Conservation (phyloP, 2,797 vertebrate species). For the Hafferia zeledoni region DNA sequence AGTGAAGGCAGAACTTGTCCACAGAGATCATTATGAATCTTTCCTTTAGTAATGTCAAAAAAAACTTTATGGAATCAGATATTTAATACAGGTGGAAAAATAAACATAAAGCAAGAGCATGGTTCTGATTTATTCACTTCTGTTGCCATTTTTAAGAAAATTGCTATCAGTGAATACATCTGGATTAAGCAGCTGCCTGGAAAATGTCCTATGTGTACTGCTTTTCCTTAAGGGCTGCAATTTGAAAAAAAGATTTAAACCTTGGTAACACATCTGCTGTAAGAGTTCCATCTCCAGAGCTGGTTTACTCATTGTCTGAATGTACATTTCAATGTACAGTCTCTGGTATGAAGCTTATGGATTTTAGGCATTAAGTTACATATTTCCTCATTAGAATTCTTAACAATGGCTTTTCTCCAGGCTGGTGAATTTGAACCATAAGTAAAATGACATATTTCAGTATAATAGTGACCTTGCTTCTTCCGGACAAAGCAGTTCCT, state of each 20-base stretch:
- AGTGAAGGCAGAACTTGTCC: not conserved
- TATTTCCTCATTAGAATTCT: not conserved
- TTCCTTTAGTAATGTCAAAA: not conserved
- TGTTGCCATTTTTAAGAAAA: not conserved
- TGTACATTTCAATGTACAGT: not conserved
- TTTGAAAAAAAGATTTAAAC: not conserved
- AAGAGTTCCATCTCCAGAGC: not conserved
- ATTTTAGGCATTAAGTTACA: not conserved
- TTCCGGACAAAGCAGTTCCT: not conserved
- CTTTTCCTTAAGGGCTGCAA: not conserved
- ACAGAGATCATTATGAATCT: not conserved
- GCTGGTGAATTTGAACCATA: not conserved
- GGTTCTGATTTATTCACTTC: not conserved
- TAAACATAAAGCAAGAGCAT: not conserved
- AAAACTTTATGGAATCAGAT: not conserved
- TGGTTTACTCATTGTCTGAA: not conserved
- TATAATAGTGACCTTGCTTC: not conserved
- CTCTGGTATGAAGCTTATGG: not conserved
- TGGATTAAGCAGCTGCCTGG: no score
- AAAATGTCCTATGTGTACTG: not conserved
- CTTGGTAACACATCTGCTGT: not conserved
- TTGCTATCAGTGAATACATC: not conserved
- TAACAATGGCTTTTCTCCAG: not conserved
- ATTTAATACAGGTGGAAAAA: not conserved
- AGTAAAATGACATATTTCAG: not conserved